Evolutionary conservation across 1,140 invertebrate species (phyloP).

Genomic region (Diplogasteroides magnus): DNA sequence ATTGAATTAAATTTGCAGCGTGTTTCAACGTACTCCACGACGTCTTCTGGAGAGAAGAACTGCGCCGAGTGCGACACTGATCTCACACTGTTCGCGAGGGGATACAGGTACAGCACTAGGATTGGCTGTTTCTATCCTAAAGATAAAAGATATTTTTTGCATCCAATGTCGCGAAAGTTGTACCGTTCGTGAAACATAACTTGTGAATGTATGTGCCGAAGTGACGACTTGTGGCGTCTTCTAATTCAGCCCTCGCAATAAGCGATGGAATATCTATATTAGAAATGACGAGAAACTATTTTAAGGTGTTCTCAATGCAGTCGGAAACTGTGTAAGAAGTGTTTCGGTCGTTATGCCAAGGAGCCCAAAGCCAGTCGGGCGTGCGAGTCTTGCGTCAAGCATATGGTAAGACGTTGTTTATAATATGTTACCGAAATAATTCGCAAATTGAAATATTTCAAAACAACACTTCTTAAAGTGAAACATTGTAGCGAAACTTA

Average conservation of each 20-base stretch:
- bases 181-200: too few species aligned
- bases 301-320: constrained; percentile 19
- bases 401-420: constrained; percentile 6
- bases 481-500: too few species aligned
- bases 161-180: too few species aligned
- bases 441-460: too few species aligned
- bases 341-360: constrained; percentile 37
- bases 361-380: constrained; percentile 30
- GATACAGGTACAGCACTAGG: neutral
- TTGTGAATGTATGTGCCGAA: too few species aligned
- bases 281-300: constrained; percentile 31
- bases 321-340: constrained; percentile 44
- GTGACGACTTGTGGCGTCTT: too few species aligned
- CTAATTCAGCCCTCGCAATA: too few species aligned
- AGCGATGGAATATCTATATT: constrained; percentile 14
- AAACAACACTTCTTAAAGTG: too few species aligned
- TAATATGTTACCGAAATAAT: constrained; percentile 3
- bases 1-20: constrained; percentile 27
- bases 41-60: constrained; percentile 27
- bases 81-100: constrained; percentile 25
- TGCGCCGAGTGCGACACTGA: constrained; percentile 49
- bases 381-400: constrained; percentile 32
- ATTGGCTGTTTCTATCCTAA: too few species aligned
- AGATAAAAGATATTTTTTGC: too few species aligned
- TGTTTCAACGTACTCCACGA: constrained; percentile 12